Evolutionary conservation across 2,113 vertebrate species (phyloP).

Genomic region (Clupea harengus): DNA sequence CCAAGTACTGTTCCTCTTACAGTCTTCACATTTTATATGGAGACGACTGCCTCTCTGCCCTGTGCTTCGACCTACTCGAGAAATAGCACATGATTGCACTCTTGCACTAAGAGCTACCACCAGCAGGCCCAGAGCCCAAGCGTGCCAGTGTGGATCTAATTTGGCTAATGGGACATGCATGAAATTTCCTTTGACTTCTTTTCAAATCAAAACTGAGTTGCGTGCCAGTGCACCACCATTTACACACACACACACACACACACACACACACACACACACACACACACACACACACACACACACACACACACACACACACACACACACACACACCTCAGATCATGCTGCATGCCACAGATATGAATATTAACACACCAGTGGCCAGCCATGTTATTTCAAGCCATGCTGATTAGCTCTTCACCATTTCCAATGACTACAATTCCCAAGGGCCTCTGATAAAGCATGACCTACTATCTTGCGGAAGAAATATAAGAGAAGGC

Average conservation of each 20-base stretch:
- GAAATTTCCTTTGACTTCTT: background rate
- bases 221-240: background rate
- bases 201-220: background rate
- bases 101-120: background rate
- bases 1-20: background rate
- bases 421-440: background rate
- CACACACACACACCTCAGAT: background rate
- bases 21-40: too few relatives aligned
- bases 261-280: background rate
- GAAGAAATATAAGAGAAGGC: background rate
- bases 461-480: background rate
- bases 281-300: background rate
- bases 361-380: constrained; percentile 11
- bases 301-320: background rate
- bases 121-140: background rate
- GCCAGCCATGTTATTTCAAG: background rate
- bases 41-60: background rate
- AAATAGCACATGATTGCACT: background rate
- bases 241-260: constrained; percentile 1
- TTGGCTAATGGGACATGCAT: constrained; percentile 5
- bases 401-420: background rate
- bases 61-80: background rate
- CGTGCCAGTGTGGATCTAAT: background rate
- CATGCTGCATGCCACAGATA: background rate
- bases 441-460: background rate